Evolutionary conservation across 2,113 vertebrate genomes (phyloP).

Genomic region (Chionomys nivalis): DNA sequence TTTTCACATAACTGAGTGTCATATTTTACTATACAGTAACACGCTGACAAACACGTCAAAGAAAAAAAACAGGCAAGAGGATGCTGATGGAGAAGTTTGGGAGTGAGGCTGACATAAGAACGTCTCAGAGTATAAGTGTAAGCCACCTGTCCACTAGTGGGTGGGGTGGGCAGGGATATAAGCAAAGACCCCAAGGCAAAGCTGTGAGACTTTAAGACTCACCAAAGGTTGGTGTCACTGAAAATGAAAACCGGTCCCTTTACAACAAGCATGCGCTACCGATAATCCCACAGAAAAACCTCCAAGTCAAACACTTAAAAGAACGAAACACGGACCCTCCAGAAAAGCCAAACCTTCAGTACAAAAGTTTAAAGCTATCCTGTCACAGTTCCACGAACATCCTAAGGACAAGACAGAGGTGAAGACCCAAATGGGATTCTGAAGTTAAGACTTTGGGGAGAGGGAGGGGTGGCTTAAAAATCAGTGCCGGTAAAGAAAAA

Average conservation of each 20-base stretch:
- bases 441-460: not conserved
- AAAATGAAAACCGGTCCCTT: not conserved
- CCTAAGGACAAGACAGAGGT: not conserved
- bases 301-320: not conserved
- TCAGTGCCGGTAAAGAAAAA: not conserved
- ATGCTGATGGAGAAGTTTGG: not conserved
- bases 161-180: not conserved
- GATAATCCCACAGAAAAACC: slow-evolving; percentile 4
- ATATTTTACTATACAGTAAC: not conserved
- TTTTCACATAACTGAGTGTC: not conserved
- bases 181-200: not conserved
- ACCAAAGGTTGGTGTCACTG: not conserved
- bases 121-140: not conserved
- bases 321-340: not conserved
- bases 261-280: not conserved
- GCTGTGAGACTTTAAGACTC: not conserved
- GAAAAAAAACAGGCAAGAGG: not conserved
- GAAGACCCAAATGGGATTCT: not conserved
- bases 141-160: not conserved
- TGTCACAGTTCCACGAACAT: slow-evolving; percentile 23
- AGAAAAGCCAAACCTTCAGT: not conserved
- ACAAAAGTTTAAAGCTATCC: not conserved
- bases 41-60: not conserved
- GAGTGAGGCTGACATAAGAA: not conserved
- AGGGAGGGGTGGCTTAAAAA: not conserved